Conservation (phyloP, 2,797 vertebrate genomes). For the Tapirus indicus region DNA sequence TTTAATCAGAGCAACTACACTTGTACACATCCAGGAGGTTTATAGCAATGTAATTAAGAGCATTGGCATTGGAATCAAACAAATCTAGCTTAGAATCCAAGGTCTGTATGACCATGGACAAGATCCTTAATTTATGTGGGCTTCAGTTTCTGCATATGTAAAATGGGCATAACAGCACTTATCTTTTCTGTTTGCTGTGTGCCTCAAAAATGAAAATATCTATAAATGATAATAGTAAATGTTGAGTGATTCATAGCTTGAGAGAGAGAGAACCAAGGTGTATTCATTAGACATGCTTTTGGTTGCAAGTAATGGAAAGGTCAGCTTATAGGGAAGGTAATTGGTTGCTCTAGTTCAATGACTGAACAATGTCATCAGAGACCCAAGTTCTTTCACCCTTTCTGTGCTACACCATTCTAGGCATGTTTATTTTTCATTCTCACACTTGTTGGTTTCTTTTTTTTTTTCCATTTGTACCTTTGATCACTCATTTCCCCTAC, state of each 20-base stretch:
- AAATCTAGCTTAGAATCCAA: not conserved
- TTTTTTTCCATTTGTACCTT: not conserved
- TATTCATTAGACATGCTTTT: not conserved
- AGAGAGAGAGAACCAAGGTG: not conserved
- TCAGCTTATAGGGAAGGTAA: not conserved
- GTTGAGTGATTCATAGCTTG: not conserved
- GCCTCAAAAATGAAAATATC: not conserved
- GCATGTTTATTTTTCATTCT: not conserved
- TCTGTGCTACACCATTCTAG: not conserved
- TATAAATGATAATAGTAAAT: conserved; percentile 9
- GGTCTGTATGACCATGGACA: not conserved
- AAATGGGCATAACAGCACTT: not conserved
- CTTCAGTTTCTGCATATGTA: not conserved
- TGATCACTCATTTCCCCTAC: not conserved
- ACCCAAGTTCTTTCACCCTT: not conserved
- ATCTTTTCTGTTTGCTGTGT: not conserved
- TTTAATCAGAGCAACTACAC: conserved; percentile 4
- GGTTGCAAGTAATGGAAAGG: not conserved
- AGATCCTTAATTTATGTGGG: not conserved
- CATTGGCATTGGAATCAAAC: not conserved
- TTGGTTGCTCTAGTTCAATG: not conserved
- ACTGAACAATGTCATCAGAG: not conserved
- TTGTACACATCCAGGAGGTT: not conserved
- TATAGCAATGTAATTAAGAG: not conserved
- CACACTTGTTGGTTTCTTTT: not conserved